Conservation (phyloP, 2,888 invertebrate genomes). For the Sinodicranocentrus sp. region DNA sequence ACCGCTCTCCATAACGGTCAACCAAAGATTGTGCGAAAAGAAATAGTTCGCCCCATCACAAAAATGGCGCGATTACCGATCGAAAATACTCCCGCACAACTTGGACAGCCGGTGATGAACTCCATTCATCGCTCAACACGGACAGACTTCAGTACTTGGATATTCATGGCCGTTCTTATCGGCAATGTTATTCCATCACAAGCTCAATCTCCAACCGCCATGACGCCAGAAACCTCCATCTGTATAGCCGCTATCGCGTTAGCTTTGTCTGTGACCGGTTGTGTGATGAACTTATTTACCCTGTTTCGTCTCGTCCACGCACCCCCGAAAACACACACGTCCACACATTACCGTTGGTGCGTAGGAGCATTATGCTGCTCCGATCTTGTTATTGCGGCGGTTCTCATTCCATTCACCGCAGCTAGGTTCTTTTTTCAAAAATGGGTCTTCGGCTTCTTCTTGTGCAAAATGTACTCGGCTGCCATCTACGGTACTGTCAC, state of each 20-base stretch:
- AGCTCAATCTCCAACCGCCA: neutral
- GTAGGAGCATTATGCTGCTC: neutral
- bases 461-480: neutral
- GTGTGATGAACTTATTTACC: neutral
- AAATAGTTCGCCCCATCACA: constrained; percentile 28
- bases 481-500: constrained; percentile 25
- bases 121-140: neutral
- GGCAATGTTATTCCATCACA: neutral
- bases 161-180: neutral
- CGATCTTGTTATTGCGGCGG: constrained; percentile 7
- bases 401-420: constrained; percentile 4
- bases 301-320: neutral
- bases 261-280: neutral
- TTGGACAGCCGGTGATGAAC: neutral
- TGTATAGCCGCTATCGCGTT: neutral
- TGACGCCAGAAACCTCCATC: neutral
- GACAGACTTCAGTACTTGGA: neutral
- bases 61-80: constrained; percentile 36
- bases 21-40: no score
- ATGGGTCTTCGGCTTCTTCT: neutral
- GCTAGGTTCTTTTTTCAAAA: neutral
- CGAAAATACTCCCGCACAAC: constrained; percentile 19
- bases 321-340: neutral
- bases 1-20: no score
- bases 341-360: neutral